These are phyloP conservation scores for Ophioninae sp. DNA, from an alignment of 2,888 invertebrate species.

Conservation along the genomic window DNA sequence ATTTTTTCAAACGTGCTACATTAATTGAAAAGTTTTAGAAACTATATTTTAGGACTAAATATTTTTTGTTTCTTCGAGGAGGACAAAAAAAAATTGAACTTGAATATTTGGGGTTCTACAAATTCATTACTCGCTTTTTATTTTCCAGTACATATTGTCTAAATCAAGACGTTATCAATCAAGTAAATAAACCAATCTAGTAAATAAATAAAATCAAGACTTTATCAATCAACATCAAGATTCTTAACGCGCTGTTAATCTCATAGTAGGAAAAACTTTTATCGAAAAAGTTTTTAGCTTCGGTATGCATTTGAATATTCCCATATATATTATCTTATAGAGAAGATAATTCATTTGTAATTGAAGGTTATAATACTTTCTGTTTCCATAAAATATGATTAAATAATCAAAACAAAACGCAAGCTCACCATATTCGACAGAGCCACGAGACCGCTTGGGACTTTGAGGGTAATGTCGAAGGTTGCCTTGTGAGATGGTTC, in stretches of 20 bases:
- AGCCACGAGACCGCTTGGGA: slow-evolving; percentile 91
- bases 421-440: slow-evolving; percentile 93
- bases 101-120: too few species aligned
- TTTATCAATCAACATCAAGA: too few species aligned
- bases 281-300: too few species aligned
- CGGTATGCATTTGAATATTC: background rate
- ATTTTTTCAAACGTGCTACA: background rate
- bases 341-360: background rate
- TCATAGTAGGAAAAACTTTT: too few species aligned
- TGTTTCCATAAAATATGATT: background rate
- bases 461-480: slow-evolving; percentile 93
- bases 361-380: background rate
- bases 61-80: background rate
- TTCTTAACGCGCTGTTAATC: too few species aligned
- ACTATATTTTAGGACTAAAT: background rate
- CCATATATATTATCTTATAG: background rate
- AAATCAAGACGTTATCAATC: too few species aligned
- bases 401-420: slow-evolving; percentile 52
- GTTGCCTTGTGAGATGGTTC: slow-evolving; percentile 98
- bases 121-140: too few species aligned
- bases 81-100: background rate
- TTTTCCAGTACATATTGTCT: too few species aligned
- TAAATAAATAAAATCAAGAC: too few species aligned
- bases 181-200: too few species aligned
- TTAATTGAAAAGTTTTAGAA: background rate